Base-by-base conservation (phyloP, 2,113 vertebrate species). In the Scatophagus argus region DNA sequence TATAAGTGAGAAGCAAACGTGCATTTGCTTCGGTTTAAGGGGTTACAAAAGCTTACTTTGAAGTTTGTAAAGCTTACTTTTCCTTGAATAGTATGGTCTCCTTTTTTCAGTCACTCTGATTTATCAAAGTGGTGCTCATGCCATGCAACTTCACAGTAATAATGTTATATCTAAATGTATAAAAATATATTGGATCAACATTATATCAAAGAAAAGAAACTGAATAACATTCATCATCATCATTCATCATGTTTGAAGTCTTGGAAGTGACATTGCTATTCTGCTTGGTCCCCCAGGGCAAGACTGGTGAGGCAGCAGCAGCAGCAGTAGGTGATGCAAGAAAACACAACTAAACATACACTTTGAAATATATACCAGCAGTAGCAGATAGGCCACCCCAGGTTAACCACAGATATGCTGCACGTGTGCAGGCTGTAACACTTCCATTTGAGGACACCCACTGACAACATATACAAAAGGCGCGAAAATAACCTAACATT, bases 261-360 rank as follows among this genome's bases (percentile, higher is more conserved):
- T 29, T 19, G n/a, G n/a, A n/a, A n/a, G 34, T 52, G 58, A n/a
- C 43, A 34, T 21, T 2, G 5, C 62, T 60, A 36, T 77, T 81
- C 41, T 74, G 41, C 32, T 44, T 27, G n/a, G n/a, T n/a, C n/a
- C n/a, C n/a, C n/a, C n/a, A 61, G 56, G 41, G 46, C 59, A 51
- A 54, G 38, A 49, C 3, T 34, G 10, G 16, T 70, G 27, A 81
- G n/a, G n/a, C n/a, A n/a, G n/a, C n/a, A n/a, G 29, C 61, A 77
- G 80, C 31, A 76, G 73, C 64, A 79, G 86, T 59, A 85, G 86
- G 82, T 31, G 51, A 65, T 46, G 52, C 72, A 58, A 80, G 51
- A 79, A 76, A 83, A 87, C 68, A 46, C 81, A 81, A 62, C 74
- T 39, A 89, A 88, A 88, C 87, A 91, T 47, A 79, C 65, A 69